Conservation (phyloP, 92 coral and sea anemone genomes). For the Parazoanthus darwini region DNA sequence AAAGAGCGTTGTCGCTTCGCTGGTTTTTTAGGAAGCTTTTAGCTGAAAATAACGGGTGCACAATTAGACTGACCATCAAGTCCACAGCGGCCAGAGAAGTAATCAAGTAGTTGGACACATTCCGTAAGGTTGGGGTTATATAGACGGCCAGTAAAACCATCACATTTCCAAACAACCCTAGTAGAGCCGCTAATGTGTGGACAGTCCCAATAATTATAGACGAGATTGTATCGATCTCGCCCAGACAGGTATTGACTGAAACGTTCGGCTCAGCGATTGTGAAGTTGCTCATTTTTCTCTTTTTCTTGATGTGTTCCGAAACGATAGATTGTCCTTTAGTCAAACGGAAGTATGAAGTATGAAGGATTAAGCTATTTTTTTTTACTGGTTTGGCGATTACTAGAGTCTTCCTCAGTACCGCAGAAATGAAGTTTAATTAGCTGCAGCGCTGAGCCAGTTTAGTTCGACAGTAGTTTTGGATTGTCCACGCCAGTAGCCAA, state of each 20-base stretch:
- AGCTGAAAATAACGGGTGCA: constrained; percentile 28
- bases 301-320: background rate
- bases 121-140: constrained; percentile 16
- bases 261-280: background rate
- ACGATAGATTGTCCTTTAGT: background rate
- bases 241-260: background rate
- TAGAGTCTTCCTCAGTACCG: background rate
- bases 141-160: constrained; percentile 30
- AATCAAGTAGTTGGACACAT: constrained; percentile 31
- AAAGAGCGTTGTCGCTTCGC: constrained; percentile 28
- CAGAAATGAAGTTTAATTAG: background rate
- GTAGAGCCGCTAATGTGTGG: constrained; percentile 1
- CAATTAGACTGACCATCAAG: constrained; percentile 17
- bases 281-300: background rate
- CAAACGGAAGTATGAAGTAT: background rate
- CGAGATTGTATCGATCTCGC: constrained; percentile 16
- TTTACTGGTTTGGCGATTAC: background rate
- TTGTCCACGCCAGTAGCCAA: background rate
- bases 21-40: constrained; percentile 20
- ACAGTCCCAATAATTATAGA: constrained; percentile 10
- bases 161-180: constrained; percentile 11
- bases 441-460: background rate
- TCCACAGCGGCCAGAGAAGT: constrained; percentile 27
- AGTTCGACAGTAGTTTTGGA: background rate
- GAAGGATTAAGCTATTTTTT: too few relatives aligned